These are phyloP conservation scores for Spodoptera littoralis DNA, from an alignment of 2,888 invertebrate genomes.

Conservation along the genomic window DNA sequence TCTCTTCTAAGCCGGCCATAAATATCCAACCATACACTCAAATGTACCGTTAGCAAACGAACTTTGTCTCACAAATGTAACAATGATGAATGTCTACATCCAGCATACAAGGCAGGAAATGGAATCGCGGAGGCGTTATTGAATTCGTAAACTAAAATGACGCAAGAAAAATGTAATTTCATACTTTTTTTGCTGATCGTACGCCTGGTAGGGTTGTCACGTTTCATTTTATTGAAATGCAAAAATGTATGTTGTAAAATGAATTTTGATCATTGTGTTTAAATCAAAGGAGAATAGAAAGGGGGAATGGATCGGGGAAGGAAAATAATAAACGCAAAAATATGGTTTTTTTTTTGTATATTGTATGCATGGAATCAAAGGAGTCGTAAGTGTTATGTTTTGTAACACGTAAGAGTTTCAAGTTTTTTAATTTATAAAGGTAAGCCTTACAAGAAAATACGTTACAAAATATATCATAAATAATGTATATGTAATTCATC, in stretches of 20 bases:
- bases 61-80: constrained; percentile 39
- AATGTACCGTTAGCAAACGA: constrained; percentile 37
- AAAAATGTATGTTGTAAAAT: constrained; percentile 43
- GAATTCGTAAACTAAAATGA: constrained; percentile 59
- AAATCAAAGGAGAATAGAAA: constrained; percentile 31
- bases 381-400: neutral
- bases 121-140: constrained; percentile 54
- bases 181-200: constrained; percentile 50
- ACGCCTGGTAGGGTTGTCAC: constrained; percentile 48
- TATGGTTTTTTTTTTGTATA: constrained; percentile 16
- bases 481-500: too few species aligned
- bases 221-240: constrained; percentile 39
- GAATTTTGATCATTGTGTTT: constrained; percentile 38
- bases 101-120: constrained; percentile 53
- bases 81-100: constrained; percentile 49
- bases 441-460: too few species aligned
- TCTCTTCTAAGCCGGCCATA: constrained; percentile 21
- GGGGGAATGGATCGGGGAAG: constrained; percentile 3
- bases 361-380: constrained; percentile 8
- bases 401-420: too few species aligned
- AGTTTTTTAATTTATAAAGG: too few species aligned
- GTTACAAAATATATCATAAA: too few species aligned
- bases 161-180: constrained; percentile 47
- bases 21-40: constrained; percentile 14
- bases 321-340: too few species aligned